Conservation (phyloP, 2,888 invertebrate species). For the Erebia ligea region DNA sequence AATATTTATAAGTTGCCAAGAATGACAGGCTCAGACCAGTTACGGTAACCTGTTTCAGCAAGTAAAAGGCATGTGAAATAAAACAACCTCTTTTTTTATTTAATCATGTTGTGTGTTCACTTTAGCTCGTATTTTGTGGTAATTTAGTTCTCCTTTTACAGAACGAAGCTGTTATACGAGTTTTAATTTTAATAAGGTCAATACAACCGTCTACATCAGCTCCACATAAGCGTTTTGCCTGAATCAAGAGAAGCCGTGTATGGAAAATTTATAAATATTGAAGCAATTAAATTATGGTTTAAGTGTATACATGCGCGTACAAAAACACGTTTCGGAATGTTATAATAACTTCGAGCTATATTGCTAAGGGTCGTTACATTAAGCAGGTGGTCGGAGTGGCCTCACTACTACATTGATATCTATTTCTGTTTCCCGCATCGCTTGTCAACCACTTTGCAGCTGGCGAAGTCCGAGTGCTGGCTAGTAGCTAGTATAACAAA, state of each 20-base stretch:
- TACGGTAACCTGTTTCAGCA: conserved; percentile 60
- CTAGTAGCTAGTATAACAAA: neutral
- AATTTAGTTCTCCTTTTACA: conserved; percentile 15
- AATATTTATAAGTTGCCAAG: conserved; percentile 67
- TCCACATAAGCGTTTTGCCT: conserved; percentile 5
- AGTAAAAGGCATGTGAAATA: conserved; percentile 63
- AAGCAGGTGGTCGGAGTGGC: conserved; percentile 41
- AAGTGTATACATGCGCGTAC: neutral
- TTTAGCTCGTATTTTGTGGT: conserved; percentile 18
- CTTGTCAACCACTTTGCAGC: conserved; percentile 53
- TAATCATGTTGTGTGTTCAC: conserved; percentile 44
- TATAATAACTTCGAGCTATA: conserved; percentile 1
- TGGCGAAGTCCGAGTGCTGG: conserved; percentile 52
- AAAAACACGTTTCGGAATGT: conserved; percentile 14
- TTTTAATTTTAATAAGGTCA: conserved; percentile 24
- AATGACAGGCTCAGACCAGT: conserved; percentile 62
- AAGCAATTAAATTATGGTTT: conserved; percentile 4
- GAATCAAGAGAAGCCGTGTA: conserved; percentile 14
- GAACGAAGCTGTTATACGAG: conserved; percentile 15
- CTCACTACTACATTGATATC: conserved; percentile 35
- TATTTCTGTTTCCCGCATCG: conserved; percentile 47
- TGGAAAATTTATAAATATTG: conserved; percentile 14
- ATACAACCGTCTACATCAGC: conserved; percentile 9
- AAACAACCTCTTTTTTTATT: conserved; percentile 57
- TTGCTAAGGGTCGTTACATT: conserved; percentile 30